phyloP scores from a whole-genome alignment of 2,797 vertebrate species.

The Yasuhikotakia modesta region DNA sequence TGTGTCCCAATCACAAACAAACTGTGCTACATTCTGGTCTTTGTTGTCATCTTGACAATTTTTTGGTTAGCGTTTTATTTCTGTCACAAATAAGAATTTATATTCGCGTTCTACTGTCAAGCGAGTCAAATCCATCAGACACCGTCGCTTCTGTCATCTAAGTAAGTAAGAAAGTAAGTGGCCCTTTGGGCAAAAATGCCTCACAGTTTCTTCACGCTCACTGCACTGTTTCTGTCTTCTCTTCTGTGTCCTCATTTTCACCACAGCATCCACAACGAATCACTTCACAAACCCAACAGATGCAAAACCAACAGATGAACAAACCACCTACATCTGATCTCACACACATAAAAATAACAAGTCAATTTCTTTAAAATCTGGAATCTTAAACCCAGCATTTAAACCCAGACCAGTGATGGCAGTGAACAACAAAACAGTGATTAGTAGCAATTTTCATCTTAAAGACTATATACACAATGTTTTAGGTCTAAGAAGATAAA shows the following conservation, averaged over 20 bases:
- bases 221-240: conserved; percentile 8
- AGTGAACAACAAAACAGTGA: background rate
- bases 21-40: no score
- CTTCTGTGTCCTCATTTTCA: conserved; percentile 20
- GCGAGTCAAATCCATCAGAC: conserved; percentile 8
- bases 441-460: background rate
- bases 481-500: background rate
- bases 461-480: background rate
- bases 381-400: background rate
- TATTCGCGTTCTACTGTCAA: conserved; percentile 12
- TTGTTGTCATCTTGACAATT: background rate
- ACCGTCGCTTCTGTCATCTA: conserved; percentile 27
- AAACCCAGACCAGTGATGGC: background rate
- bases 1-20: background rate
- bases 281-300: conserved; percentile 20
- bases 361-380: background rate
- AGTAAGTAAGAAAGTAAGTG: conserved; percentile 17
- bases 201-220: conserved; percentile 30
- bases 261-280: conserved; percentile 32
- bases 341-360: background rate
- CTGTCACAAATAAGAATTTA: conserved; percentile 12
- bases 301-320: background rate
- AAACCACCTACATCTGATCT: conserved; percentile 8
- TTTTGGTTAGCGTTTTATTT: conserved; percentile 6
- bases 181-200: conserved; percentile 17